Evolutionary conservation across 2,113 vertebrate species (phyloP).

Genomic region (Rhabdomys dilectus): DNA sequence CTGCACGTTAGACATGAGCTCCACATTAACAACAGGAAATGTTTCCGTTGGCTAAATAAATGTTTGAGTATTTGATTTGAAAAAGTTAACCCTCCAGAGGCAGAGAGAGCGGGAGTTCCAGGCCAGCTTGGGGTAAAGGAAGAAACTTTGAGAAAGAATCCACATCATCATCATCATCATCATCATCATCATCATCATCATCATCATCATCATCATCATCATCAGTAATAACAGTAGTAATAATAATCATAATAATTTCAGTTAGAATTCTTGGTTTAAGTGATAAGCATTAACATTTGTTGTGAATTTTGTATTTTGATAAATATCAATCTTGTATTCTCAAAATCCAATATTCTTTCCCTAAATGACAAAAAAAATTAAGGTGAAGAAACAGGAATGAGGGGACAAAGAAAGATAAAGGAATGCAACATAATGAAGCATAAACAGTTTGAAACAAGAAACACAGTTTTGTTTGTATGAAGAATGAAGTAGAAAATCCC

Average conservation of each 20-base stretch:
- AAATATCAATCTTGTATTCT: neutral
- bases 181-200: too few relatives aligned
- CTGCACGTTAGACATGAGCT: neutral
- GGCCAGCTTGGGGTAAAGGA: neutral
- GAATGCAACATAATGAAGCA: too few relatives aligned
- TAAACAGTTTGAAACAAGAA: neutral
- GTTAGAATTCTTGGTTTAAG: neutral
- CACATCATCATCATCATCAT: too few relatives aligned
- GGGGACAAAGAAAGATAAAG: neutral
- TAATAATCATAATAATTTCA: neutral
- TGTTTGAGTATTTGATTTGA: neutral
- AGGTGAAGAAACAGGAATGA: too few relatives aligned
- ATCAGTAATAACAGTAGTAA: too few relatives aligned
- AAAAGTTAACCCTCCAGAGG: neutral
- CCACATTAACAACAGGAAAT: neutral
- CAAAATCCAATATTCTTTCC: neutral
- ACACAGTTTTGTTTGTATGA: neutral
- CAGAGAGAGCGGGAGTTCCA: neutral
- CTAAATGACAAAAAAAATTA: neutral
- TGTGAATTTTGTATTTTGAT: neutral
- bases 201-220: too few relatives aligned
- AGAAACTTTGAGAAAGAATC: neutral
- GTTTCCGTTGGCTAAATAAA: neutral
- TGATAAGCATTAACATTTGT: neutral
- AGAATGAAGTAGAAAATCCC: neutral